Base-by-base conservation (phyloP, 2,113 vertebrate species). In the Rhombomys opimus region DNA sequence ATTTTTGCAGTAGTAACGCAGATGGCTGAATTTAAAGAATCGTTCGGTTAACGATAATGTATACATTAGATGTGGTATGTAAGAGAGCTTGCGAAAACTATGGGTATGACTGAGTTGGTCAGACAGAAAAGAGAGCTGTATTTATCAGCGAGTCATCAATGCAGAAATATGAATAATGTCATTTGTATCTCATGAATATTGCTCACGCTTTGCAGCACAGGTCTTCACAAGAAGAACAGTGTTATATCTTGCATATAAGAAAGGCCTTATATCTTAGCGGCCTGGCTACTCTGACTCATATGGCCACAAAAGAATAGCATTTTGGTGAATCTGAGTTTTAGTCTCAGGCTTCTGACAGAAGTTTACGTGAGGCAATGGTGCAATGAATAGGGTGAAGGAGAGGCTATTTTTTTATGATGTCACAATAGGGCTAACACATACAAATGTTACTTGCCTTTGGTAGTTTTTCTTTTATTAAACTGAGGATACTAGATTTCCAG, bases 41-140 rank as follows among this genome's bases (percentile, higher is more conserved):
- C 87, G 61, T 50, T 89, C 89, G 35, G 30, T 63, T 90, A 89
- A 91, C 93, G 84, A 78, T 68, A 87, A 61, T 63, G 27, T 90
- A 3, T 84, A 90, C 81, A 81, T 54, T 93, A 95, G 41, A 50
- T 93, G 50, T 18, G 38, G 46, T 86, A 63, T 81, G 18, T 92
- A 57, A 12, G 70, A 81, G 20, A 90, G 27, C 17, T 90, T 84
- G 41, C 92, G 76, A 81, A 85, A 93, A 73, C 38, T 52, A 27
- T 67, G 30, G 65, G 1, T 11, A 15, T 61, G 54, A 84, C 27
- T 87, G 75, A 91, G 10, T 52, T 88, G 72, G 23, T 23, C 54
- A 75, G 27, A 82, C 52, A 50, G 59, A 88, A 87, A 87, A 35
- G 22, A 76, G 13, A 86, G 9, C 27, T 7, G 5, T 57, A 87